Evolutionary conservation across 2,888 invertebrate genomes (phyloP), one percentile per base, ranked within the genome.

Genomic region (Bugulina stolonifera): DNA sequence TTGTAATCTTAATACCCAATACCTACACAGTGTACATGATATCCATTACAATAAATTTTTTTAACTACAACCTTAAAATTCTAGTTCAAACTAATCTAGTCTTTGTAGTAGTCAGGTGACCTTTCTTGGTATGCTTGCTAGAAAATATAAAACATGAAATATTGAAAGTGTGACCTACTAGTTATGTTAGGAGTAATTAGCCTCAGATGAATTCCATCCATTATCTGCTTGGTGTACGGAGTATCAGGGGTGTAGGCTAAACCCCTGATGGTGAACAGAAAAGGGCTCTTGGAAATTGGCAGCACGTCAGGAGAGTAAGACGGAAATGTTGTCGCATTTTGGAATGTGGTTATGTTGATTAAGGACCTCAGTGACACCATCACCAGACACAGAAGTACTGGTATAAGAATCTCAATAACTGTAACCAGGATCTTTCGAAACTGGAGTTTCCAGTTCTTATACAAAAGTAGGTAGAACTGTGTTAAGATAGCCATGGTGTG

Each of bases 361-460:
- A 34, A 52, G 5, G 70, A 27, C 10, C 93, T 87, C 72, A 93
- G 87, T 18, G 91, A 76, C 10, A 93, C 89, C 73, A 93, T 84
- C 69, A 93, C 82, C 0, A 89, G 81, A 75, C 80, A 76, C 73
- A 83, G 80, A 10, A 82, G 73, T 29, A 80, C 77, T 10, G 82
- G 81, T 22, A 82, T 74, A 64, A 80, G 72, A 18, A 93, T 83
- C 83, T 93, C 92, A 52, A 89, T 80, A 0, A 87, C 71, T 0
- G 92, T 90, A 80, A 91, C 90, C 57, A 88, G 75, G 71, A 88
- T 89, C 82, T 90, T 90, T 75, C 91, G 86, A 86, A 88, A 90
- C 85, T 92, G 91, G 57, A 92, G 88, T 1, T 90, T 83, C 85
- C 89, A 91, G 83, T 93, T 93, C 85, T 93, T 93, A 93, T 93